phyloP scores from a whole-genome alignment of 53 echinoderm and acorn worm genomes.

The Hippasteria phrygiana region DNA sequence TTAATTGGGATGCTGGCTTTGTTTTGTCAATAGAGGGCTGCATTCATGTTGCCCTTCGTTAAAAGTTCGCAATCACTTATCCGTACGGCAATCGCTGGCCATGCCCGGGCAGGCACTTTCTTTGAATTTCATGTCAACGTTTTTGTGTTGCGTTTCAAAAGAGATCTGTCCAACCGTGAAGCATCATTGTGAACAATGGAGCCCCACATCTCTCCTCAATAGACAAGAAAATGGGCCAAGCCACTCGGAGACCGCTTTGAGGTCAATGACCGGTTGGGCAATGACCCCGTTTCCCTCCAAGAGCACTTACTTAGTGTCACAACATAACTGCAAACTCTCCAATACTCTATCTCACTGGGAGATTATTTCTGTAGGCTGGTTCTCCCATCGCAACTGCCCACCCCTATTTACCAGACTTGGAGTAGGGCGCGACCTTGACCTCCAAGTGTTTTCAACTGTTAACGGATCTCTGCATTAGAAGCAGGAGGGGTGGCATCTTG shows the following conservation, averaged over 20 bases:
- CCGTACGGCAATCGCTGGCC: background rate
- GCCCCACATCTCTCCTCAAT: background rate
- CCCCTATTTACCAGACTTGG: conserved; percentile 40
- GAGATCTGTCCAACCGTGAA: background rate
- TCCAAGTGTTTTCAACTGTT: background rate
- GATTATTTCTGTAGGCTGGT: background rate
- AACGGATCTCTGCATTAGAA: conserved; percentile 32
- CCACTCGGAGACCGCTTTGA: background rate
- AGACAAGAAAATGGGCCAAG: background rate
- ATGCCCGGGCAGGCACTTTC: background rate
- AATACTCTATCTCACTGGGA: background rate
- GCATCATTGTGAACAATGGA: background rate
- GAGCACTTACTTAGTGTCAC: conserved; percentile 12
- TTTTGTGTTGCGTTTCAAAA: background rate
- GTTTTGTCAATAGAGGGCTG: conserved; percentile 36
- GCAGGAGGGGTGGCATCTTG: conserved; percentile 14
- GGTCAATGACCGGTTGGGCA: conserved; percentile 51
- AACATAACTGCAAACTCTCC: background rate
- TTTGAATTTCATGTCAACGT: background rate
- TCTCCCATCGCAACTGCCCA: conserved; percentile 13
- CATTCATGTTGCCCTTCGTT: background rate
- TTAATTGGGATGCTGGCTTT: background rate
- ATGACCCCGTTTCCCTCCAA: conserved; percentile 13
- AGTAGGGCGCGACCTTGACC: conserved; percentile 50
- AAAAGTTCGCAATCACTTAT: background rate